Percentiles rank a stretch among this genome's conserved stretches.
phyloP scores from a whole-genome alignment of 2,113 vertebrate species.

The Sceloporus tristichus region DNA sequence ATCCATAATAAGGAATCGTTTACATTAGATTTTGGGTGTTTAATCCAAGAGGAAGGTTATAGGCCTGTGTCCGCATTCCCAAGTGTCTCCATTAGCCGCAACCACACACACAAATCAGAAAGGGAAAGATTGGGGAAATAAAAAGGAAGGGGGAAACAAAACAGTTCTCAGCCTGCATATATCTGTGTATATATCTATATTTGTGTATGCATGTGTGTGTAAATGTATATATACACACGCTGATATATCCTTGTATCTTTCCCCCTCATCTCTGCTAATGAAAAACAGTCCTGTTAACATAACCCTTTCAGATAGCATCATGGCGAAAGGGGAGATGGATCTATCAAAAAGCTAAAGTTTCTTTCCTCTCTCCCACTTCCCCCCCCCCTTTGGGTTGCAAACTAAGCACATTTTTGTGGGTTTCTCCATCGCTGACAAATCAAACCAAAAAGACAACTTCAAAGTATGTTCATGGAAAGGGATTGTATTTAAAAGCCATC shows the following conservation, averaged over 20 bases:
- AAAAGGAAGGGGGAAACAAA: neutral
- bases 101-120: neutral
- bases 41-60: neutral
- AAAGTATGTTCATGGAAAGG: slow-evolving; percentile 42
- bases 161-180: too few species aligned
- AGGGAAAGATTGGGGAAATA: neutral
- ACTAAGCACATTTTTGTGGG: slow-evolving; percentile 32
- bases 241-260: neutral
- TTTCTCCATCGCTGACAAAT: slow-evolving; percentile 43
- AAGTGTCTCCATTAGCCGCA: neutral
- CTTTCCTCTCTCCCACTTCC: neutral
- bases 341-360: slow-evolving; percentile 32
- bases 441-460: slow-evolving; percentile 48
- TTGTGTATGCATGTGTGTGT: neutral
- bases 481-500: slow-evolving; percentile 37
- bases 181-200: neutral
- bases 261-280: slow-evolving; percentile 56
- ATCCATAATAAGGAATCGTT: neutral
- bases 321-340: slow-evolving; percentile 5
- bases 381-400: neutral
- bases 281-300: slow-evolving; percentile 55
- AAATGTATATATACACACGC: too few species aligned
- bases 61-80: neutral
- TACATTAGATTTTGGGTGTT: neutral
- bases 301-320: slow-evolving; percentile 43